A percentile compares a stretch with the other conserved stretches of the same genome.
Conservation (phyloP, 2,797 vertebrate species). For the Gallinago nigripennis region DNA sequence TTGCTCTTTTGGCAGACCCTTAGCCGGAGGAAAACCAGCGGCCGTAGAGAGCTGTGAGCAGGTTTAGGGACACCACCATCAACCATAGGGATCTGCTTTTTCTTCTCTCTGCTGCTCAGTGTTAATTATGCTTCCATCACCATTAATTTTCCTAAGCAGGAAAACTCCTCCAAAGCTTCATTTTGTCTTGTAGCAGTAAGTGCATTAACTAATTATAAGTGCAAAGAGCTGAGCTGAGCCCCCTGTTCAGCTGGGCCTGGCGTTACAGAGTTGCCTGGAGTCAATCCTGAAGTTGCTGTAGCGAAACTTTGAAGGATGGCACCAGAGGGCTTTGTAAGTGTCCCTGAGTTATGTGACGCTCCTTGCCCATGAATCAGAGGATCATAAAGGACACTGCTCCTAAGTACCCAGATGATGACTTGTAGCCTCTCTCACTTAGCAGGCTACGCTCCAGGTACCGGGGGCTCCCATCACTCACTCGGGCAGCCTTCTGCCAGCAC, state of each 20-base stretch:
- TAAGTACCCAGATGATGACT: constrained; percentile 42
- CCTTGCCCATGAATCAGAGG: constrained; percentile 49
- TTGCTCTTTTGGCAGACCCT: background rate
- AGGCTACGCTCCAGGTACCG: background rate
- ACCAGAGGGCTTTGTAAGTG: constrained; percentile 32
- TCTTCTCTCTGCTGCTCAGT: background rate
- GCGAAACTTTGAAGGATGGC: constrained; percentile 39
- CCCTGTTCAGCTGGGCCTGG: background rate
- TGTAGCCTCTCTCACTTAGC: constrained; percentile 6
- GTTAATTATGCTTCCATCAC: background rate
- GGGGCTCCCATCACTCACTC: constrained; percentile 44
- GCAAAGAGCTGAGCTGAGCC: background rate
- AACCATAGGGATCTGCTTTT: background rate
- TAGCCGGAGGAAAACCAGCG: background rate
- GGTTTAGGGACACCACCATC: background rate
- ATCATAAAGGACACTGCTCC: constrained; percentile 40
- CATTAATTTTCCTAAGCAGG: background rate
- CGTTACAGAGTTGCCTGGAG: background rate
- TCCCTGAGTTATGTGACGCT: constrained; percentile 44
- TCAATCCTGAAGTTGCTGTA: background rate
- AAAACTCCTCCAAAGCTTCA: background rate
- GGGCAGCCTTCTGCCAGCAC: background rate
- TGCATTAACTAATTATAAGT: background rate
- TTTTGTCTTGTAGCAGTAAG: background rate
- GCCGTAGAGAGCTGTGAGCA: background rate